Base-by-base conservation (phyloP, 2,888 invertebrate species). In the Cybosia mesomella region DNA sequence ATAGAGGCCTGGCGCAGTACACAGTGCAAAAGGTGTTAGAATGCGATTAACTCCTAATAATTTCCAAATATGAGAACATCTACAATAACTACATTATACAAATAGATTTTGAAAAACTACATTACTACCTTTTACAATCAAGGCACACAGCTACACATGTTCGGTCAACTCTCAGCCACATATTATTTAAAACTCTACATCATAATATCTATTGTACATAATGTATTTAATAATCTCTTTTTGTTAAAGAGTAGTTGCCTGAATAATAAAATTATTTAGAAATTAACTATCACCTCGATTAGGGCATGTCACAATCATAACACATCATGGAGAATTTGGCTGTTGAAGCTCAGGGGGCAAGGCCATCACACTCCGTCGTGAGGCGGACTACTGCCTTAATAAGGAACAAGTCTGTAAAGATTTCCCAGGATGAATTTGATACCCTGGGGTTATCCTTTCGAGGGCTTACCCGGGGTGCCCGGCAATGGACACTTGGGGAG, bases 91-190 rank as follows among this genome's bases (percentile, higher is more conserved):
- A 71, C 49, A 39, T 68, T 71, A 61, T 39, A 24, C 39, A 58
- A 66, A 28, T 67, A 43, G 43, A 61, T 67, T 62, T 74, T 36
- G 34, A 58, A 55, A 34, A 58, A 66, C 39, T 67, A 70, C 65
- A 28, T 64, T 64, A n/a, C n/a, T 64, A 70, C 64, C 80, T 77
- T 68, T 72, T 24, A 39, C 18, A 22, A 58, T 32, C 74, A 78
- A 78, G 78, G 78, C 78, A 78, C 78, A 71, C 78, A 72, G 43
- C 68, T 71, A 43, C 60, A 79, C 67, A 58, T 13, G 43, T 68
- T 68, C 49, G 63, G 55, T 61, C 18, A 15, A 18, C 67, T 70
- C 72, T 69, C 65, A 78, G 72, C 71, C 74, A 57, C 58, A 73
- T 68, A 58, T 58, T 69, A 65, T 10, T 39, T n/a, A 43, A 24